Base-by-base conservation (phyloP, 1,140 invertebrate genomes). In the Panonychus citri region DNA sequence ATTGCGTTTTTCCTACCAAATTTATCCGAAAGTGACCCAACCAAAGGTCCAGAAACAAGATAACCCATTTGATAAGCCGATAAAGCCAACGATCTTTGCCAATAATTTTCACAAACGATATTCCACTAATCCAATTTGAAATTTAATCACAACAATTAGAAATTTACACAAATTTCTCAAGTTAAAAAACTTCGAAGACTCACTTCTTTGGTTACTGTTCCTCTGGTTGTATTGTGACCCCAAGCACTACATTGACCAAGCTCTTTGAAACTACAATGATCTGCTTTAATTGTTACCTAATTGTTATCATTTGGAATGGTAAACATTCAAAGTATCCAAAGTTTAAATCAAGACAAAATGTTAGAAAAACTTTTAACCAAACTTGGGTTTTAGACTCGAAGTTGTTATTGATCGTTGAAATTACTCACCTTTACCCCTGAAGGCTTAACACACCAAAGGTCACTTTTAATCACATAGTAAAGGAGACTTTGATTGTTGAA, bases 21-120 rank as follows among this genome's bases (percentile, higher is more conserved):
- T 71, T 81, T 86, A 67, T 89, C 85, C 1, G 83, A 81, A 50
- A 87, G 66, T 58, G 79, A 76, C 13, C 83, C 82, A 66, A 86
- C 82, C 34, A 82, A 67, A 39, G 85, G 75, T 49, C 82, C 83
- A 25, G 84, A 83, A 60, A 83, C 61, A 63, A 85, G 75, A 50
- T 83, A 81, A 57, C 85, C 85, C 57, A 81, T 68, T 81, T 88
- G 86, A 66, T 84, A 85, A 42, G 85, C 64, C 1, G 83, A 77
- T 66, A 85, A 81, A 4, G 80, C 77, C n/a, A 76, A 76, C 10
- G 81, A 78, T 57, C 74, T 69, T 55, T 82, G 63, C 69, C 77
- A 81, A 25, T 74, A 72, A 49, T 69, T 72, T 24, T 77, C 74
- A 67, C 84, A 87, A 17, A 85, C 80, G 62, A 86, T 67, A 64